phyloP scores from a whole-genome alignment of 2,113 vertebrate genomes.

The Scortum barcoo region DNA sequence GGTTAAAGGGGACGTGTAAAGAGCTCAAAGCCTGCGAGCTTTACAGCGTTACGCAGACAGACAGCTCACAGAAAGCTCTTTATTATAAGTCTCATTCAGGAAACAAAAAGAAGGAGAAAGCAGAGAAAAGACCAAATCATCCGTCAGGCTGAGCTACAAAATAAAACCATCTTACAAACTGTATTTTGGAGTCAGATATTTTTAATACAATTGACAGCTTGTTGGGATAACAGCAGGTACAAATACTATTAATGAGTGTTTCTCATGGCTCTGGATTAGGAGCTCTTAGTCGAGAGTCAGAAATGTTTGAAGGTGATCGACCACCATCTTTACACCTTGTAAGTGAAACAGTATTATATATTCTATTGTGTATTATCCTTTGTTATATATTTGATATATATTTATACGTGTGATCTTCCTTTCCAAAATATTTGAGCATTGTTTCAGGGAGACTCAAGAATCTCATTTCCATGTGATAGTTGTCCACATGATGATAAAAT shows the following conservation, averaged over 20 bases:
- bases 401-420: too few species aligned
- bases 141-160: background rate
- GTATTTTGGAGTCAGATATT: background rate
- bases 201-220: background rate
- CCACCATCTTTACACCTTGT: too few species aligned
- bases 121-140: background rate
- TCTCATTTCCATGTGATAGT: too few species aligned
- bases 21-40: background rate
- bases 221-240: background rate
- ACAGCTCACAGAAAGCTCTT: background rate
- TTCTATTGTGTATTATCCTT: too few species aligned
- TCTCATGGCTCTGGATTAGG: background rate
- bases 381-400: too few species aligned
- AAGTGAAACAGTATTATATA: too few species aligned
- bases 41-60: background rate
- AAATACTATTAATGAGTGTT: background rate
- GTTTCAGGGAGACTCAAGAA: too few species aligned
- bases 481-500: too few species aligned
- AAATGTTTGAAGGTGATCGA: too few species aligned
- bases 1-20: slow-evolving; percentile 18
- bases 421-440: too few species aligned
- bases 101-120: background rate
- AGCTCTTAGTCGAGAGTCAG: too few species aligned
- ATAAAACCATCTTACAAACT: background rate
- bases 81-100: background rate